phyloP scores from a whole-genome alignment of 1,140 invertebrate species.

The Cyclina sinensis region DNA sequence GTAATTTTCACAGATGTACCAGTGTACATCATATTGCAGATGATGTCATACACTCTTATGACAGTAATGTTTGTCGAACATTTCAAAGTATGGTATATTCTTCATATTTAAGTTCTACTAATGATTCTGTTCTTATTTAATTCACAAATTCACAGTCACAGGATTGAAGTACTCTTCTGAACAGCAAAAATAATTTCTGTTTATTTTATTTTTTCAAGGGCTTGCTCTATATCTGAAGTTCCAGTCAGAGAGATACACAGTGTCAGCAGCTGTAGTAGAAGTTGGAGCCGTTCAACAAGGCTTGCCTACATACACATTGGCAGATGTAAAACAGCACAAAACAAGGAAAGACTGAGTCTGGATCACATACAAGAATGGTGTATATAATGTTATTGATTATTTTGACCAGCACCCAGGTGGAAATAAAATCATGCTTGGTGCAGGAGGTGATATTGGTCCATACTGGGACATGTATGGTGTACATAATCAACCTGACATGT shows the following conservation, averaged over 20 bases:
- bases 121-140: too few relatives aligned
- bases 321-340: conserved; percentile 93
- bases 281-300: conserved; percentile 74
- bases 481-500: conserved; percentile 95
- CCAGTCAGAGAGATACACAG: not conserved
- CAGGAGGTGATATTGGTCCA: conserved; percentile 96
- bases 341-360: conserved; percentile 90
- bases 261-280: conserved; percentile 66
- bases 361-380: conserved; percentile 95
- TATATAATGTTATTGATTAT: conserved; percentile 99
- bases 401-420: conserved; percentile 95
- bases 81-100: too few relatives aligned
- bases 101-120: too few relatives aligned
- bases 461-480: conserved; percentile 98
- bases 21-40: too few relatives aligned
- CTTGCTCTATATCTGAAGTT: conserved; percentile 63
- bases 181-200: too few relatives aligned
- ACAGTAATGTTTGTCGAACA: too few relatives aligned
- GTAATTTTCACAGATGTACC: too few relatives aligned
- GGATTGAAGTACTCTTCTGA: too few relatives aligned
- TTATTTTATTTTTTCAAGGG: too few relatives aligned
- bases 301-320: conserved; percentile 89
- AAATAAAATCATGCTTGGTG: conserved; percentile 94
- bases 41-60: too few relatives aligned
- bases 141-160: too few relatives aligned